Percentiles rank a stretch among this genome's conserved stretches.
Conservation (phyloP, 2,113 vertebrate genomes). For the Toxotes chatareus region DNA sequence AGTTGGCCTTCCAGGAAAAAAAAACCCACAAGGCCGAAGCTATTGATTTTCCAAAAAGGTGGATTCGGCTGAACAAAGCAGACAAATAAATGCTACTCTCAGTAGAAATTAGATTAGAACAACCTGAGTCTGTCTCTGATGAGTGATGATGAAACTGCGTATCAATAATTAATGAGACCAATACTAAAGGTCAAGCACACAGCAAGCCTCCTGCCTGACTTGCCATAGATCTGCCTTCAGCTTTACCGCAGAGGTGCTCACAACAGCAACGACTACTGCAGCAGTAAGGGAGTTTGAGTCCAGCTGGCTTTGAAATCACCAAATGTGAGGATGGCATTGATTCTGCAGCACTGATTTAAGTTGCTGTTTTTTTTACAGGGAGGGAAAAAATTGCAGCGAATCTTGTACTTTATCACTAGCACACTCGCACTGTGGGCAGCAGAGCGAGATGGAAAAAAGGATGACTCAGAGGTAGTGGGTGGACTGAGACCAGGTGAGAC, state of each 20-base stretch:
- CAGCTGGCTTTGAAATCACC: slow-evolving; percentile 64
- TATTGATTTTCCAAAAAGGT: slow-evolving; percentile 7
- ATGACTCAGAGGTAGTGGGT: slow-evolving; percentile 77
- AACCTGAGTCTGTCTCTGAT: slow-evolving; percentile 47
- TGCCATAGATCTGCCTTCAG: slow-evolving; percentile 55
- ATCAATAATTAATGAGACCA: slow-evolving; percentile 75
- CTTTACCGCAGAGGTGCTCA: slow-evolving; percentile 60
- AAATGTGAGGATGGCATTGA: slow-evolving; percentile 60
- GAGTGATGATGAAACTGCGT: slow-evolving; percentile 60
- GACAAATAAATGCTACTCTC: slow-evolving; percentile 28
- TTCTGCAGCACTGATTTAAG: slow-evolving; percentile 59
- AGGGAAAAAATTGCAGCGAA: slow-evolving; percentile 30
- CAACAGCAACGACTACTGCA: slow-evolving; percentile 50
- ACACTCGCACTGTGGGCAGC: slow-evolving; percentile 70
- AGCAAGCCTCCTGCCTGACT: slow-evolving; percentile 42
- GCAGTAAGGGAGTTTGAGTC: slow-evolving; percentile 41
- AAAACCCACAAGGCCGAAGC: background rate
- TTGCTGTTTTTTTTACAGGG: slow-evolving; percentile 11
- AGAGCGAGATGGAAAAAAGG: slow-evolving; percentile 63
- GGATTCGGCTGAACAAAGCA: background rate
- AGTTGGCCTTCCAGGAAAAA: slow-evolving; percentile 5
- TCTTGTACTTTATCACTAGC: slow-evolving; percentile 42
- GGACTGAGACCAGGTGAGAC: slow-evolving; percentile 78
- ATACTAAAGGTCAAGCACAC: slow-evolving; percentile 69
- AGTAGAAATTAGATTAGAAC: slow-evolving; percentile 24